Base-by-base conservation (phyloP, 2,888 invertebrate genomes). In the Pammene fasciana region DNA sequence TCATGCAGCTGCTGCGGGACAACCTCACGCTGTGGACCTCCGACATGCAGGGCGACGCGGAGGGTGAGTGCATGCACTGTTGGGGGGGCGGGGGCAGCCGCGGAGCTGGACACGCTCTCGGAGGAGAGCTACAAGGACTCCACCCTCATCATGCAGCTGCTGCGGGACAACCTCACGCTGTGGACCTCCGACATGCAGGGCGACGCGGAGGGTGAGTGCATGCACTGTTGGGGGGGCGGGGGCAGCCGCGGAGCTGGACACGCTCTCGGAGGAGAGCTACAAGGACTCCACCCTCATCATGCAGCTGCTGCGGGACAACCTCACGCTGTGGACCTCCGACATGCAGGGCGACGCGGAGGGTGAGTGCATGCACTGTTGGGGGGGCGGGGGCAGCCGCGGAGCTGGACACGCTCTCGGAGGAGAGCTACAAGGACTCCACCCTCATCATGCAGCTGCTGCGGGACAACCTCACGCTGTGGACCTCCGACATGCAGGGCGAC, bases 71-170 rank as follows among this genome's bases (percentile, higher is more conserved):
- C 26, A 8, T 8, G n/a, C n/a, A n/a, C n/a, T n/a, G n/a, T n/a
- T n/a, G n/a, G n/a, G n/a, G n/a, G n/a, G n/a, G n/a, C n/a, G n/a
- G n/a, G n/a, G n/a, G n/a, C n/a, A n/a, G n/a, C n/a, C 93, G 99
- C 99, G 78, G 99, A 99, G 93, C 94, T 99, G 86, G 99, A 99
- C 94, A 98, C 98, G 78, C 95, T 99, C 79, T 98, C 97, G 82
- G 99, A 99, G 94, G 99, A 99, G 94, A 98, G 98, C 94, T 99
- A 99, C 95, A 98, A 98, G 95, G 99, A 99, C 95, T 99, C 99
- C 80, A 99, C 99, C 83, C 96, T 99, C 86, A 99, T 99, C 93
- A 99, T 99, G 99, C 99, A 99, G 94, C 96, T 99, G 89, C 95
- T 99, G 93, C 96, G 99, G 94, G 99, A 99, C 94, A 99, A 99